Evolutionary conservation across 2,113 vertebrate genomes (phyloP), one percentile per base, ranked within the genome.

Genomic region (Tamias sibiricus): DNA sequence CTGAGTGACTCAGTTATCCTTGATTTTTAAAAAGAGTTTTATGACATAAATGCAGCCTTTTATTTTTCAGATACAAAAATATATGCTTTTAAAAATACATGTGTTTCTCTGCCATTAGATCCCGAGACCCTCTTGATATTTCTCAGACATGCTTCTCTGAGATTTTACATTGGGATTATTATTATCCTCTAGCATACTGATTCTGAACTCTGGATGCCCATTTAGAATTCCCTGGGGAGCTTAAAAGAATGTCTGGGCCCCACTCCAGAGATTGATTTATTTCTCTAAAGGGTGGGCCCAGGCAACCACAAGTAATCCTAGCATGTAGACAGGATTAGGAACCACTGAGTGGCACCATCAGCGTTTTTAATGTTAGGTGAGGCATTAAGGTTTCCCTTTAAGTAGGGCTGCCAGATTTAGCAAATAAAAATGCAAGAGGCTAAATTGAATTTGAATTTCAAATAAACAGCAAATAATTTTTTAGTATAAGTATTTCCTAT

Each of bases 291-390:
- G 12, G 7, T 40, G 17, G 16, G 32, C 62, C 66, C 10, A 35
- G 47, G 81, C 22, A 88, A 47, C 20, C n/a, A 32, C n/a, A 52
- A 75, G 32, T 44, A 68, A 62, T 83, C 75, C 30, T 90, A 66
- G 75, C 9, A 1, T 37, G 8, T 62, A 79, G 79, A 22, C 17
- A 62, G 40, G 16, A 37, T 28, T 80, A 32, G 40, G 35, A 47
- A 83, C 35, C 47, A 22, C 5, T 26, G 57, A 79, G 4, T 11
- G 72, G 24, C 17, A 19, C 40, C 19, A 26, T 66, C 20, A 54
- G 47, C 42, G 69, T 94, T 96, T 87, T 92, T 68, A 90, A 86
- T 83, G 40, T 84, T 87, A 96, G 20, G 42, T 64, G 64, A 92
- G 30, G 13, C 19, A 71, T 71, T 77, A 77, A 72, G 44, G 66